These are phyloP conservation scores for Agonum fuliginosum DNA, from an alignment of 2,888 invertebrate species.

Conservation along the genomic window DNA sequence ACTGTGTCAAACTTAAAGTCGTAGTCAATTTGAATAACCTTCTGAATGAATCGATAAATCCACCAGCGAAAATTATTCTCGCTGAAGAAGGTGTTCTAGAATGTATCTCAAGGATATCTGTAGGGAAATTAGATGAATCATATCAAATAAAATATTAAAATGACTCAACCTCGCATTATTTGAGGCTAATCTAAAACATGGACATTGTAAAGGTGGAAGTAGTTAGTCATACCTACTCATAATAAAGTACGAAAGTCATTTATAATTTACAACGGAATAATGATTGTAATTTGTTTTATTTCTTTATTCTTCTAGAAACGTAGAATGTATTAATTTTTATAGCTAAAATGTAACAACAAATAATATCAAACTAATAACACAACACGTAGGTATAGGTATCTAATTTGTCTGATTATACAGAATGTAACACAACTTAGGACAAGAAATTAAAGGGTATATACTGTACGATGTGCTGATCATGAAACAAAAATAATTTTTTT, in stretches of 20 bases:
- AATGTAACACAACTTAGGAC: too few species aligned
- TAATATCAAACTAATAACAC: background rate
- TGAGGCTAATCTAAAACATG: background rate
- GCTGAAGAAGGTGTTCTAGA: conserved; percentile 6
- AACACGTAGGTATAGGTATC: background rate
- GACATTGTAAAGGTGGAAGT: background rate
- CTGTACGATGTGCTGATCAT: too few species aligned
- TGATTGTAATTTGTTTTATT: conserved; percentile 3
- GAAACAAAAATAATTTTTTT: too few species aligned
- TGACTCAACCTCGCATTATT: conserved; percentile 13
- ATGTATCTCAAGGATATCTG: conserved; percentile 15
- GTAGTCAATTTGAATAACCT: too few species aligned
- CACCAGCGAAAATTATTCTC: background rate
- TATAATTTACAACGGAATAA: conserved; percentile 4
- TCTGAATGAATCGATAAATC: too few species aligned
- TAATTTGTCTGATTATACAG: too few species aligned
- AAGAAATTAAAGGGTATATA: too few species aligned
- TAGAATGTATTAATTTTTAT: background rate
- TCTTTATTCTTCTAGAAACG: background rate
- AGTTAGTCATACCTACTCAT: background rate
- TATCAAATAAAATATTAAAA: conserved; percentile 24
- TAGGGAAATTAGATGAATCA: conserved; percentile 36
- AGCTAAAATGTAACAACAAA: background rate
- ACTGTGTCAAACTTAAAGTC: background rate
- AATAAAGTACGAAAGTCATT: conserved; percentile 6